phyloP scores from a whole-genome alignment of 2,797 vertebrate genomes.

The Brachyalestes nurse region DNA sequence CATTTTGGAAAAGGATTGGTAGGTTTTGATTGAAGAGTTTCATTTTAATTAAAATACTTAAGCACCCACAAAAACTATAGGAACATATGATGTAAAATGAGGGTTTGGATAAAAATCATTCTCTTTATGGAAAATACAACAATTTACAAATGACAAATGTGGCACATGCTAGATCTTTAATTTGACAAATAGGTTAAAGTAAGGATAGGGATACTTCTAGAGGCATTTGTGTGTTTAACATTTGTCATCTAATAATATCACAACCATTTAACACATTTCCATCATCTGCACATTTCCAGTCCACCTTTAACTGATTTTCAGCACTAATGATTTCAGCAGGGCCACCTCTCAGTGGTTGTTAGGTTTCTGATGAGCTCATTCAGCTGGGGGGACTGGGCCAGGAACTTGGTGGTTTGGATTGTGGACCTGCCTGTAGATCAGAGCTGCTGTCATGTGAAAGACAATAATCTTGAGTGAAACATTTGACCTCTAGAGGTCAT shows the following conservation, averaged over 20 bases:
- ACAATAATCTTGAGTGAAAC: constrained; percentile 63
- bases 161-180: not conserved
- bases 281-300: not conserved
- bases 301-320: not conserved
- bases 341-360: not conserved
- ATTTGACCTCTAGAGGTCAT: constrained; percentile 68
- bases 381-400: constrained; percentile 9
- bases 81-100: too few species aligned
- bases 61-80: too few species aligned
- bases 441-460: constrained; percentile 62
- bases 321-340: not conserved
- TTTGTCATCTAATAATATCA: not conserved
- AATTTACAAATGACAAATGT: not conserved
- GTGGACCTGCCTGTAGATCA: constrained; percentile 29
- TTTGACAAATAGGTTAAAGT: not conserved
- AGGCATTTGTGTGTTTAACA: not conserved
- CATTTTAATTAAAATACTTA: too few species aligned
- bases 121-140: not conserved
- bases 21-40: too few species aligned
- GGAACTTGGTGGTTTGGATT: constrained; percentile 21
- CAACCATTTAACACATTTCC: not conserved
- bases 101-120: too few species aligned
- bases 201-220: not conserved
- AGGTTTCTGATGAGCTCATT: constrained; percentile 8
- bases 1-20: too few species aligned